Percentiles rank a stretch among this genome's conserved stretches.
Evolutionary conservation across 2,797 vertebrate genomes (phyloP).

Genomic region (Coregonus sp.): DNA sequence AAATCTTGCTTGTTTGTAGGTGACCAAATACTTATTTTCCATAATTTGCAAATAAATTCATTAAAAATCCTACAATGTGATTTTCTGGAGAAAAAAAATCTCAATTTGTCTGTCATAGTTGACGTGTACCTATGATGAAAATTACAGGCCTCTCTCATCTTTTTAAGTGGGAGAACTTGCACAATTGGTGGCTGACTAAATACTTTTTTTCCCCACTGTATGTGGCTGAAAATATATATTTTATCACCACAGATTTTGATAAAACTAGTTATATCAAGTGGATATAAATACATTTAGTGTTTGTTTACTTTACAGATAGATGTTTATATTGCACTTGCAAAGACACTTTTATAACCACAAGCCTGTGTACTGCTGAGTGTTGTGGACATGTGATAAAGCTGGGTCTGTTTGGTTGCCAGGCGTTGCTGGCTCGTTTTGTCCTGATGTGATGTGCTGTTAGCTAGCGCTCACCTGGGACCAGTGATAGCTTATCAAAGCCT

Average conservation of each 20-base stretch:
- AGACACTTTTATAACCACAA: neutral
- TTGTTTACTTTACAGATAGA: neutral
- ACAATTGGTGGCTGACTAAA: no score
- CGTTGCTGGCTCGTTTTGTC: slow-evolving; percentile 86
- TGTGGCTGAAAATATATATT: neutral
- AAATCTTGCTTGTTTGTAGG: no score
- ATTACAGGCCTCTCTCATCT: no score
- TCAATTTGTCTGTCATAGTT: no score
- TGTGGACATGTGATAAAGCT: slow-evolving; percentile 17
- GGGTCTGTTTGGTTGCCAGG: slow-evolving; percentile 68
- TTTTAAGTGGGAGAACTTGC: no score
- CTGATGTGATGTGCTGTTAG: slow-evolving; percentile 90
- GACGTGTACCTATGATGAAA: no score
- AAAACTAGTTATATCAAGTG: neutral
- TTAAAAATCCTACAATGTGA: no score
- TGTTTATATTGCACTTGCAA: neutral
- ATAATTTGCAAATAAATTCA: no score
- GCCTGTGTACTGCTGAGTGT: neutral
- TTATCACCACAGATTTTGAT: neutral
- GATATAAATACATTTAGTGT: neutral
- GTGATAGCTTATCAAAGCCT: slow-evolving; percentile 99
- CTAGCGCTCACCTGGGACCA: slow-evolving; percentile 94
- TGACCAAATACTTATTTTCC: no score
- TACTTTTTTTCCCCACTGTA: no score
- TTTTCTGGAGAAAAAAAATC: no score